Evolutionary conservation across 1,140 invertebrate species (phyloP).

Genomic region (Gerris buenoi): DNA sequence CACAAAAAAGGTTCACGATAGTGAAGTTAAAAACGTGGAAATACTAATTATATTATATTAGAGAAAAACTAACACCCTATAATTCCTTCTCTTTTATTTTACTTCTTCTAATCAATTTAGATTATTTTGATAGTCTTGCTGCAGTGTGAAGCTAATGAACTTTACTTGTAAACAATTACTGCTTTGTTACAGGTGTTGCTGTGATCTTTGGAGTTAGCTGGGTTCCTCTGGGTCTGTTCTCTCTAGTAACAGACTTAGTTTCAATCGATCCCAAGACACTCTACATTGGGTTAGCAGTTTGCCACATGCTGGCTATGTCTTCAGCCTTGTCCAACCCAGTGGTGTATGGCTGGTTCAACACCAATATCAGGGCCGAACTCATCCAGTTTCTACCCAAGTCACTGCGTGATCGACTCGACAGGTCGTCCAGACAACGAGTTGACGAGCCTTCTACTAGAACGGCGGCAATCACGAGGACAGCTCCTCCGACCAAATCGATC

Average conservation of each 20-base stretch:
- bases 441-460: background rate
- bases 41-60: too few species aligned
- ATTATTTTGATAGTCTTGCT: too few species aligned
- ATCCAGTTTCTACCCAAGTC: slow-evolving; percentile 25
- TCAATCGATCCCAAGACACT: slow-evolving; percentile 21
- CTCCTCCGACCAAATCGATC: background rate
- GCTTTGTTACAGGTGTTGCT: slow-evolving; percentile 23
- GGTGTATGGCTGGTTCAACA: slow-evolving; percentile 39
- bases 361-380: slow-evolving; percentile 32
- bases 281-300: slow-evolving; percentile 32
- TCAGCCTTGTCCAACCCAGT: slow-evolving; percentile 38
- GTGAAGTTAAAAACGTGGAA: too few species aligned
- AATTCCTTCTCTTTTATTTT: too few species aligned
- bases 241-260: slow-evolving; percentile 31
- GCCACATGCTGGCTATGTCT: slow-evolving; percentile 39
- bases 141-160: too few species aligned
- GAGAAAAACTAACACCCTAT: too few species aligned
- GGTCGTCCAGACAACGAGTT: background rate
- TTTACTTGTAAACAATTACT: too few species aligned
- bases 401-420: background rate
- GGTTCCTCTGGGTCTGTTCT: slow-evolving; percentile 37
- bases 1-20: too few species aligned
- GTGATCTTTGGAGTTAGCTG: slow-evolving; percentile 34
- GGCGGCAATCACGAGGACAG: background rate
- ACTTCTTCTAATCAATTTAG: too few species aligned